Conservation (phyloP, 2,797 vertebrate species). For the Micropoecilia bifurca region DNA sequence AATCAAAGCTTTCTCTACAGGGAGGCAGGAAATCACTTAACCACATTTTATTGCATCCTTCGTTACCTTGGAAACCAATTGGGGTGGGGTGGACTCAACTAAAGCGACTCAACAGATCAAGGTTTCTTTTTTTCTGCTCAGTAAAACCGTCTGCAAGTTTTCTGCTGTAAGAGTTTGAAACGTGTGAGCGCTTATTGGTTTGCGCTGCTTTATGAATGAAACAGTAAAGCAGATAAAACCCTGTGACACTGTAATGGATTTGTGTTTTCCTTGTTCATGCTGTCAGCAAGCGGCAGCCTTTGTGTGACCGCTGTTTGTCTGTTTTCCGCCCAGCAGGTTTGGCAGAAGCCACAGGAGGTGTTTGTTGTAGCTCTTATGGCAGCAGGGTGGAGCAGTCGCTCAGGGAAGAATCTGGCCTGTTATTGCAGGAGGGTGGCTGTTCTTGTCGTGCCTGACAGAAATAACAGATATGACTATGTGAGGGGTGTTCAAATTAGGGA, state of each 20-base stretch:
- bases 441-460: background rate
- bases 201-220: background rate
- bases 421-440: background rate
- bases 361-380: conserved; percentile 36
- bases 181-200: background rate
- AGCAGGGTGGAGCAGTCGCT: conserved; percentile 43
- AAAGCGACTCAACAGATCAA: conserved; percentile 22
- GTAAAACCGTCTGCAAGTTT: background rate
- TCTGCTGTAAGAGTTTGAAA: background rate
- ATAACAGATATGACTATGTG: background rate
- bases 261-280: conserved; percentile 27
- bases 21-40: conserved; percentile 57
- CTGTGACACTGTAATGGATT: conserved; percentile 12
- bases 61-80: conserved; percentile 81
- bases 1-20: conserved; percentile 29
- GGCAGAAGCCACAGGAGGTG: conserved; percentile 16
- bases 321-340: conserved; percentile 24
- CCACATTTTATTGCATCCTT: conserved; percentile 72
- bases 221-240: background rate
- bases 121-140: background rate
- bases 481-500: too few relatives aligned
- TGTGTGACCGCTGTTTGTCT: conserved; percentile 25
- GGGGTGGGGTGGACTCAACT: conserved; percentile 9
- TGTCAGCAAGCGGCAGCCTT: conserved; percentile 9
- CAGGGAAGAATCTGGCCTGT: conserved; percentile 24